Conservation (phyloP, 2,888 invertebrate genomes). For the Halictus ligatus region DNA sequence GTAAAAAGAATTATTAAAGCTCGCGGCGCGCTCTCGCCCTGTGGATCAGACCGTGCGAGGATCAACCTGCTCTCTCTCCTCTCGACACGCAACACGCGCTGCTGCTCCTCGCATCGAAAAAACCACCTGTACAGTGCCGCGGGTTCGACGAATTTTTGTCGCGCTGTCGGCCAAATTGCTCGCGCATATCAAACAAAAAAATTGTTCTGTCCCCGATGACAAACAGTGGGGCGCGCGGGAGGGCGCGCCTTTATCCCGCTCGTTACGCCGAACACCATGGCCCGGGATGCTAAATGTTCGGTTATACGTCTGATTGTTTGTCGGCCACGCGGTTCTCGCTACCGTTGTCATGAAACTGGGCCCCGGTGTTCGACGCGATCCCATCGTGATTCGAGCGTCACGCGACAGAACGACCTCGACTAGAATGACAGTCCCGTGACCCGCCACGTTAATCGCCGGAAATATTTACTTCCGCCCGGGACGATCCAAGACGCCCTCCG, state of each 20-base stretch:
- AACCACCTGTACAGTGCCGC: constrained; percentile 43
- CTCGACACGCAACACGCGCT: constrained; percentile 13
- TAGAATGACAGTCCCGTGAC: not conserved
- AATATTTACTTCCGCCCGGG: not conserved
- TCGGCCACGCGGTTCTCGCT: constrained; percentile 3
- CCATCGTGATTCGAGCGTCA: constrained; percentile 9
- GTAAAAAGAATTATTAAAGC: constrained; percentile 80
- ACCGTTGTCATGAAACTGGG: not conserved
- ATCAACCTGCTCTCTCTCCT: constrained; percentile 29
- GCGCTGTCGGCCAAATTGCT: constrained; percentile 32
- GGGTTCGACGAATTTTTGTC: constrained; percentile 27
- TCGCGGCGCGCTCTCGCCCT: constrained; percentile 43
- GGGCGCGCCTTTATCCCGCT: constrained; percentile 19
- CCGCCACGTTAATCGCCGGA: not conserved
- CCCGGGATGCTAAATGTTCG: constrained; percentile 23
- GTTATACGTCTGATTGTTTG: constrained; percentile 29
- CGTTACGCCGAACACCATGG: constrained; percentile 22
- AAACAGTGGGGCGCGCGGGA: constrained; percentile 22
- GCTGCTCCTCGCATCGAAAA: not conserved
- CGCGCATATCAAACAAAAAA: constrained; percentile 27
- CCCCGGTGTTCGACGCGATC: not conserved
- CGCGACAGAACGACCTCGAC: not conserved
- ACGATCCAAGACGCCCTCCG: not conserved
- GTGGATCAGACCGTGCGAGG: constrained; percentile 33
- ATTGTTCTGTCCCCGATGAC: constrained; percentile 18